Evolutionary conservation across 2,113 vertebrate genomes (phyloP), one percentile per base, ranked within the genome.

Genomic region (Leucoraja erinaceus): DNA sequence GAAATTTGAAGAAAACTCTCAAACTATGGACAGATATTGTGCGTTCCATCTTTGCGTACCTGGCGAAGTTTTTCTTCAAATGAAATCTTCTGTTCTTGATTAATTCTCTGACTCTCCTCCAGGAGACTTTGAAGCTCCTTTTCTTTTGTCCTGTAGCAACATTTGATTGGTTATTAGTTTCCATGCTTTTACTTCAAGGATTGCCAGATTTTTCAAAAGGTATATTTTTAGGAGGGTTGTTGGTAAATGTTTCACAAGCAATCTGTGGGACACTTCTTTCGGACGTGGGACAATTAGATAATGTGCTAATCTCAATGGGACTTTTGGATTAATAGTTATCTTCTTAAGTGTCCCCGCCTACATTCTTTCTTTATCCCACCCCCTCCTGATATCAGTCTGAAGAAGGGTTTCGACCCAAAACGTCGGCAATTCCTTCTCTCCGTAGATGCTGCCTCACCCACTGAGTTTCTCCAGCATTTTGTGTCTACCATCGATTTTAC

Each of bases 21-120:
- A 54, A 83, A 83, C 47, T 20, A 25, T 79, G 18, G 18, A 83
- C 22, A 83, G 79, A 11, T 54, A 56, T 56, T 7, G 10, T n/a
- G n/a, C 8, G 12, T 83, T 47, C 79, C 18, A 83, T 22, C 18
- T 83, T 83, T 56, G 38, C 47, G 18, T 93, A 94, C 94, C 94
- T 95, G 93, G 38, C 75, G 78, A 16, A 94, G 78, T 8, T 94
- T 93, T 38, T 95, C 93, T 93, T 95, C 93, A 74, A 95, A 92
- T 56, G 61, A 47, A 75, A 75, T 0, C 93, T 81, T 94, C 72
- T 94, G 90, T 28, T 83, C 92, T 78, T 93, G 93, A 91, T 28
- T 93, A 47, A 72, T 93, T 59, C 93, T 92, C 59, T 93, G 93
- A 10, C 93, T 93, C 11, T 94, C 93, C 88, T 94, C 93, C 12